phyloP scores from a whole-genome alignment of 2,113 vertebrate species.

The Neopipo cinnamomea region DNA sequence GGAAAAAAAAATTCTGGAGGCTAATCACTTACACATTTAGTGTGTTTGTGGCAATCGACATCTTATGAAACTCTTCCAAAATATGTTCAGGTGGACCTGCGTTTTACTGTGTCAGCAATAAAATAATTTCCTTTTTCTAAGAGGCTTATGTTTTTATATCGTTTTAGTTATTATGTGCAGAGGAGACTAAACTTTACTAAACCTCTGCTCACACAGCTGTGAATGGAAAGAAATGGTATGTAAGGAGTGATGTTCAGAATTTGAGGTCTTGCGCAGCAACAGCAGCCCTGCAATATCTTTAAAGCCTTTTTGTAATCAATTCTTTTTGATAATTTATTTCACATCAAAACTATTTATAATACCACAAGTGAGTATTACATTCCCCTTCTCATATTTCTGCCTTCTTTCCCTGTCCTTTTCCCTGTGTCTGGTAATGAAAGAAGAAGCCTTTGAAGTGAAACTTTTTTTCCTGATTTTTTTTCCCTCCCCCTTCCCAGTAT shows the following conservation, averaged over 20 bases:
- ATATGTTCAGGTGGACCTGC: not conserved
- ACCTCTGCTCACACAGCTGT: not conserved
- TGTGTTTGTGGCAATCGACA: fast-evolving
- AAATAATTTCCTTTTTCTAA: not conserved
- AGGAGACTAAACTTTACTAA: not conserved
- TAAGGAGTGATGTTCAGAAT: not conserved
- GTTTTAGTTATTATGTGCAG: not conserved
- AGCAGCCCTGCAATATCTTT: not conserved
- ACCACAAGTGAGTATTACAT: not conserved
- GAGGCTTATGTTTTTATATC: not conserved
- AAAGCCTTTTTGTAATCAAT: not conserved
- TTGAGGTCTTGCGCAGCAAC: not conserved
- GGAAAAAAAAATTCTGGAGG: not conserved
- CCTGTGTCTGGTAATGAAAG: not conserved
- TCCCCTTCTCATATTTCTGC: not conserved
- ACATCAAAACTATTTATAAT: not conserved
- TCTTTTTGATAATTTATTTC: not conserved
- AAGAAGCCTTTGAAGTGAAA: not conserved
- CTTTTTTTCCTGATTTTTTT: not conserved
- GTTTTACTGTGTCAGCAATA: not conserved
- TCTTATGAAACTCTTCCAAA: not conserved
- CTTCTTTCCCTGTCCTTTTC: not conserved
- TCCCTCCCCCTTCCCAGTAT: slow-evolving; percentile 58
- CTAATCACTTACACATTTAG: not conserved
- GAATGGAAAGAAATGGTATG: not conserved